Evolutionary conservation across 2,113 vertebrate genomes (phyloP), one percentile per base, ranked within the genome.

Genomic region (Podocnemis expansa): DNA sequence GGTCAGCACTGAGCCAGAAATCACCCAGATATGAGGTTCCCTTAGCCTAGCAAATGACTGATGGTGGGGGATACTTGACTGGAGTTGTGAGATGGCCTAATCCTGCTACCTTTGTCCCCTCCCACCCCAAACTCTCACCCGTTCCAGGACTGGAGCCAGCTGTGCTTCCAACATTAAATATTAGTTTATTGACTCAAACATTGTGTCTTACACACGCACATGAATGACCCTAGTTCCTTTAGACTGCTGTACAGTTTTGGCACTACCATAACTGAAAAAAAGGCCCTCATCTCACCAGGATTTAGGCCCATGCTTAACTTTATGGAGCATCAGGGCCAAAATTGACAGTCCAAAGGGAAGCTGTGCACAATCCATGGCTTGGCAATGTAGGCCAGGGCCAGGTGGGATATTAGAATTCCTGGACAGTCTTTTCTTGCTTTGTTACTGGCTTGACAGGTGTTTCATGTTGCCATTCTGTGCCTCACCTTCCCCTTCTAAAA

Each of bases 241-340:
- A 17, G 63, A 4, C n/a, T 67, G 63, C 63, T 10, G 16, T 67
- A 38, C 34, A 38, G 34, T 67, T n/a, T 21, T 67, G 63, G 19
- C 10, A n/a, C 63, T 4, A 19, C 63, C 17, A 1, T 3, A 22
- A 5, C 34, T 41, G n/a, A 38, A 7, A 1, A 1, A 0, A 0
- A 38, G 38, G 73, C 58, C 34, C 17, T 6, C 13, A 0, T 45
- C 55, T 79, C 47, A 0, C 6, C 0, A 2, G 47, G 73, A 12
- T 27, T 12, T 8, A 47, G 41, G 19, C 3, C 1, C 4, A 0
- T 1, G 0, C 17, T 34, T 0, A 1, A 67, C 29, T 31, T 16
- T 8, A 67, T 31, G 0, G 2, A 0, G 19, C 54, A 31, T 34
- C 63, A 27, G 34, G 51, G 12, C 16, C 0, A 1, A 10, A 41